A percentile compares a stretch with the other conserved stretches of the same genome.
These are phyloP conservation scores for Netelia melanura DNA, from an alignment of 2,888 invertebrate species.

Conservation along the genomic window DNA sequence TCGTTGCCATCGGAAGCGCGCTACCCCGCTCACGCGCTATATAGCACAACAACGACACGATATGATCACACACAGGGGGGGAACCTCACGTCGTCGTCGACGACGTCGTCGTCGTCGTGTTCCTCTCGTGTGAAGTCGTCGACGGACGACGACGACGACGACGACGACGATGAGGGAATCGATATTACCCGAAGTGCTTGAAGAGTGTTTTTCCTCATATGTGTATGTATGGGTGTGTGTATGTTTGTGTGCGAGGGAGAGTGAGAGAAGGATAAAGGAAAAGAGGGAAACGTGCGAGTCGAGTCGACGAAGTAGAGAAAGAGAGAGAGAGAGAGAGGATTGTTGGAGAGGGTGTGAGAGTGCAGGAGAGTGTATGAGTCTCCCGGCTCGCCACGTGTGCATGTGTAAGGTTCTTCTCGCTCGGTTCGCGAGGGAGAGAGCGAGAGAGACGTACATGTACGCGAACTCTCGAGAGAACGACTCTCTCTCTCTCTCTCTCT, in stretches of 20 bases:
- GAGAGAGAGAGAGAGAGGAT: conserved; percentile 44
- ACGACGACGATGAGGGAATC: conserved; percentile 62
- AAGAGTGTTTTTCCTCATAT: conserved; percentile 29
- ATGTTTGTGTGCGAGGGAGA: conserved; percentile 35
- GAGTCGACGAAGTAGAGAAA: conserved; percentile 41
- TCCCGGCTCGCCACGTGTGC: conserved; percentile 56
- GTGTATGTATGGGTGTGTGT: conserved; percentile 24
- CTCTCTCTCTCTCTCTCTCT: conserved; percentile 31
- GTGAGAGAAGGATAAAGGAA: conserved; percentile 51
- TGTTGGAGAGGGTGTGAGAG: conserved; percentile 61
- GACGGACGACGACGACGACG: conserved; percentile 72
- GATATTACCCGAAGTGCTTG: conserved; percentile 69
- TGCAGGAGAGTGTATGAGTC: conserved; percentile 46
- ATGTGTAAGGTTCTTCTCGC: background rate
- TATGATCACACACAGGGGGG: conserved; percentile 18
- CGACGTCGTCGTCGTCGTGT: conserved; percentile 30
- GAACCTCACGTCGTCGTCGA: conserved; percentile 29
- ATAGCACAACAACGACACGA: conserved; percentile 31
- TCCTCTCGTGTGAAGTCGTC: conserved; percentile 53
- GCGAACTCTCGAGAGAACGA: conserved; percentile 29
- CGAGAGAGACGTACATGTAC: background rate
- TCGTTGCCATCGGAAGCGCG: conserved; percentile 81
- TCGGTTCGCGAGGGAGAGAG: conserved; percentile 15
- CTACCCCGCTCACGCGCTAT: conserved; percentile 76
- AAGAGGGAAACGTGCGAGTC: conserved; percentile 49